Evolutionary conservation across 2,888 invertebrate genomes (phyloP).

Genomic region (Patella ulyssiponensis): DNA sequence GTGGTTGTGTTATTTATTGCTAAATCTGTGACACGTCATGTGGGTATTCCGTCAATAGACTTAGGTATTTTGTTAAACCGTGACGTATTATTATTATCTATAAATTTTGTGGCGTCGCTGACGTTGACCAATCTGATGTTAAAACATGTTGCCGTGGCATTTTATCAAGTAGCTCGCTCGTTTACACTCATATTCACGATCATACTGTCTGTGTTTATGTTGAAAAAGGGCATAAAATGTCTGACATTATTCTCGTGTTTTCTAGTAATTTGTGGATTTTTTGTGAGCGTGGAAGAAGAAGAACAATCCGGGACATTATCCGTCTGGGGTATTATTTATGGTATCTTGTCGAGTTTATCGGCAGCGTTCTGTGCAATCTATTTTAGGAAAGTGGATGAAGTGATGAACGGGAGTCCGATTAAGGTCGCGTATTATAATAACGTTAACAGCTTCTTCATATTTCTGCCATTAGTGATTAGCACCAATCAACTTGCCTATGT

Average conservation of each 20-base stretch:
- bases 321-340: constrained; percentile 66
- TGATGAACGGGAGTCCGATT: constrained; percentile 60
- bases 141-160: constrained; percentile 70
- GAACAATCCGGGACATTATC: constrained; percentile 64
- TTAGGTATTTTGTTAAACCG: constrained; percentile 41
- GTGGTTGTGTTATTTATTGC: constrained; percentile 49
- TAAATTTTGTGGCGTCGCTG: constrained; percentile 63
- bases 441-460: constrained; percentile 61
- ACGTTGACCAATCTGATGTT: constrained; percentile 71
- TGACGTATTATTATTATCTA: constrained; percentile 60
- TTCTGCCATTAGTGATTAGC: constrained; percentile 62
- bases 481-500: constrained; percentile 63
- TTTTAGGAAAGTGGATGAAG: constrained; percentile 64
- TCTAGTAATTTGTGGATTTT: constrained; percentile 66
- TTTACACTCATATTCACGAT: constrained; percentile 70
- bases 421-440: constrained; percentile 67
- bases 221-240: constrained; percentile 55
- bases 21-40: constrained; percentile 16
- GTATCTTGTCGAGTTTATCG: constrained; percentile 67
- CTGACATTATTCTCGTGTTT: constrained; percentile 60
- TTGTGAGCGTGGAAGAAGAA: constrained; percentile 70
- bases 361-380: constrained; percentile 69
- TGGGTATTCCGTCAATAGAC: constrained; percentile 45
- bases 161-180: constrained; percentile 71
- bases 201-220: constrained; percentile 61